A percentile compares a stretch with the other conserved stretches of the same genome.
Evolutionary conservation across 1,140 invertebrate genomes (phyloP).

Genomic region (Polypedilum vanderplanki): DNA sequence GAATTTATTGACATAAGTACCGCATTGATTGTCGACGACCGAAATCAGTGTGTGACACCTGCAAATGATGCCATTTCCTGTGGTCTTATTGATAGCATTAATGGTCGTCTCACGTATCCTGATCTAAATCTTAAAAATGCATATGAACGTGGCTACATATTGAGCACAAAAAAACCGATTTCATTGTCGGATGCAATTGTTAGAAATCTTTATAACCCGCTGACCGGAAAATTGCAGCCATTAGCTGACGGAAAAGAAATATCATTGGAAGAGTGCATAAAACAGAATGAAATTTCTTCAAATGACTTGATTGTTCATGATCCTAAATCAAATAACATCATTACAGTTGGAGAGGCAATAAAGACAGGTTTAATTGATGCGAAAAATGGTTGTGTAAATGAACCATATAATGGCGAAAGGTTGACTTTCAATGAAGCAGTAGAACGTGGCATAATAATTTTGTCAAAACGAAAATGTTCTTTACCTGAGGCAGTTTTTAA

Average conservation of each 20-base stretch:
- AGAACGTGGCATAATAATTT: slow-evolving; percentile 70
- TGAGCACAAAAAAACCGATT: slow-evolving; percentile 68
- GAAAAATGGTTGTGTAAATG: slow-evolving; percentile 65
- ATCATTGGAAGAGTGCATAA: slow-evolving; percentile 73
- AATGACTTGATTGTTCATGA: slow-evolving; percentile 76
- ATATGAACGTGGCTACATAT: slow-evolving; percentile 66
- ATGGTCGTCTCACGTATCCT: slow-evolving; percentile 61
- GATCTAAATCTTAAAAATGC: slow-evolving; percentile 66
- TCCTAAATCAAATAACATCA: slow-evolving; percentile 65
- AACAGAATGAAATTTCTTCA: slow-evolving; percentile 65
- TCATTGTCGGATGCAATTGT: slow-evolving; percentile 79
- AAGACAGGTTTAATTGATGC: slow-evolving; percentile 72
- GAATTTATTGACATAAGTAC: slow-evolving; percentile 64
- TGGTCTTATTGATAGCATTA: slow-evolving; percentile 62
- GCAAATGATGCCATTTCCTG: slow-evolving; percentile 61
- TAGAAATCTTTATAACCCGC: slow-evolving; percentile 70
- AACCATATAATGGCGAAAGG: slow-evolving; percentile 65
- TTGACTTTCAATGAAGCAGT: slow-evolving; percentile 72
- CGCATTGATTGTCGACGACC: slow-evolving; percentile 66
- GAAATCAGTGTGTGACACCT: slow-evolving; percentile 56
- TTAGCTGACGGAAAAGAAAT: slow-evolving; percentile 56
- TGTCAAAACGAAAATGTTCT: slow-evolving; percentile 72
- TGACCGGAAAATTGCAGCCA: slow-evolving; percentile 66
- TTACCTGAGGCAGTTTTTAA: slow-evolving; percentile 79
- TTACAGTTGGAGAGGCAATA: slow-evolving; percentile 75